Conservation (phyloP, 2,113 vertebrate genomes). For the Pithys albifrons region DNA sequence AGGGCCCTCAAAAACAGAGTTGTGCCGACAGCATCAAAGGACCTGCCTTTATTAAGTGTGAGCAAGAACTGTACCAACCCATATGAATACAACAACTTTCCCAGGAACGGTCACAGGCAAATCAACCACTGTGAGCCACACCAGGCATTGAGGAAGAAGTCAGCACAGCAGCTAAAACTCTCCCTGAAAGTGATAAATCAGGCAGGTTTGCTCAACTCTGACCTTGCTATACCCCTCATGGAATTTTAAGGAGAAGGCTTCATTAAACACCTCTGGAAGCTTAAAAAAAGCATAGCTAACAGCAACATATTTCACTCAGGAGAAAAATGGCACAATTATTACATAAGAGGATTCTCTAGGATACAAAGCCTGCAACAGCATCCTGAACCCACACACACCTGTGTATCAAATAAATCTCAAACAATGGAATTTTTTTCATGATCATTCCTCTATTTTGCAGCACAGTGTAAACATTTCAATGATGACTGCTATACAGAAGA, state of each 20-base stretch:
- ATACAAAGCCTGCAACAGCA: neutral
- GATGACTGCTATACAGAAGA: neutral
- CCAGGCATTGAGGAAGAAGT: neutral
- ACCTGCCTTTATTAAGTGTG: neutral
- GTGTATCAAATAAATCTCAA: constrained; percentile 3
- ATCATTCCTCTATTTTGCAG: constrained; percentile 1
- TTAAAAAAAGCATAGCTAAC: neutral
- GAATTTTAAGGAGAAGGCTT: neutral
- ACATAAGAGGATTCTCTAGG: neutral
- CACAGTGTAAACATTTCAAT: neutral
- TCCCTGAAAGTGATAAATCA: neutral
- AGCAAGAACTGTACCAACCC: neutral
- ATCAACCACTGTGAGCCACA: neutral
- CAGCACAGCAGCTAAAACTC: accelerated
- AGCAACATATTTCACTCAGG: neutral
- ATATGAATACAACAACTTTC: neutral
- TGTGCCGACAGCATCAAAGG: neutral
- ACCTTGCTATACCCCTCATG: neutral
- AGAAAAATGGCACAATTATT: neutral
- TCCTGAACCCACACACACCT: neutral
- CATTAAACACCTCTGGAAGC: neutral
- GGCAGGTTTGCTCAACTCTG: neutral
- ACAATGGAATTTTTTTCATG: neutral
- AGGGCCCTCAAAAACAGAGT: neutral
- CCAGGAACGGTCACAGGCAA: neutral